Evolutionary conservation across 2,797 vertebrate species (phyloP), one percentile per base, ranked within the genome.

Genomic region (Poeciliopsis presidionis): DNA sequence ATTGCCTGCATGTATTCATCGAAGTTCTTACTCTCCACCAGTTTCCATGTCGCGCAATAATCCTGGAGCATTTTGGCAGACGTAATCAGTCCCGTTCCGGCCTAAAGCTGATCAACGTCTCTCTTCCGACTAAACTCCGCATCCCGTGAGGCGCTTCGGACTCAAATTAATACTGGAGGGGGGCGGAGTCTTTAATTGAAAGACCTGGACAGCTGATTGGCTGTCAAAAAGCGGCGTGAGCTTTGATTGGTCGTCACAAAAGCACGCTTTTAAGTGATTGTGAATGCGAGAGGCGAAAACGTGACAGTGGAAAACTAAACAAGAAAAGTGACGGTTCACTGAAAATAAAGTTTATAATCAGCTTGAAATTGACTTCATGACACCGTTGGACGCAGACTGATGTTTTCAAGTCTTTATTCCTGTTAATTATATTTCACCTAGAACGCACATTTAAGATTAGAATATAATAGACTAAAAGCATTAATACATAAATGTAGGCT

Each of bases 1-100:
- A 99, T 83, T 7, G 96, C 94, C 89, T 98, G 98, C 98, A 99
- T 98, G 85, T 99, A 99, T 13, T 98, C 98, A 80, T 99, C 98
- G 89, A 99, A 99, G 92, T 99, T 98, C 89, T 98, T 96, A 93
- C 97, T 99, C 88, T 98, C 97, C 0, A 96, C 91, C 93, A 99
- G 93, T 87, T 97, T 99, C 98, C 98, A 99, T 53, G 97, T 98
- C 7, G 94, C 97, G 85, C 97, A 98, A 93, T 99, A 99, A 89
- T 97, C 95, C 80, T 98, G 97, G 76, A 97, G 97, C 98, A 98
- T 98, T 82, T 75, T 95, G 82, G 78, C 80, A 78, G 77, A 33
- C 53, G 16, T 43, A 72, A 2, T 1, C 22, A 30, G 43, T 88
- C 79, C 75, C 28, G 65, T 25, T 25, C 51, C 51, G 20, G 22